These are phyloP conservation scores for Drosophila parabipectinata DNA, from an alignment of 1,140 invertebrate genomes.

Conservation along the genomic window DNA sequence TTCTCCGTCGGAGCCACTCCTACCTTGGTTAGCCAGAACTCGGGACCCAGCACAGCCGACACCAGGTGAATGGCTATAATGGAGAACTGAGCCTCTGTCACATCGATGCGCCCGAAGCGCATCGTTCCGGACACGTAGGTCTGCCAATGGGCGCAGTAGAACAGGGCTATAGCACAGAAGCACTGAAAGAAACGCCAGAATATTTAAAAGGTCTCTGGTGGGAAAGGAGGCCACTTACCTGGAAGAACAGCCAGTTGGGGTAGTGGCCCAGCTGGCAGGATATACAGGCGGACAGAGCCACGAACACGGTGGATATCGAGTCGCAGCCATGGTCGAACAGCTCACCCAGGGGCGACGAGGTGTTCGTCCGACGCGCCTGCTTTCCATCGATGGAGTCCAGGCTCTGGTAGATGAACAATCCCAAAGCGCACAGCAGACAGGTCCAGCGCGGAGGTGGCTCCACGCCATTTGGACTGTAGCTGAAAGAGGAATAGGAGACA, in stretches of 20 bases:
- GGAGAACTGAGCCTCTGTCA: conserved; percentile 98
- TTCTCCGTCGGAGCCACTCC: conserved; percentile 19
- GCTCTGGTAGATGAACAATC: conserved; percentile 99
- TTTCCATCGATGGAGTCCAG: conserved; percentile 99
- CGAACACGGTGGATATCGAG: conserved; percentile 98
- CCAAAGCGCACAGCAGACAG: conserved; percentile 95
- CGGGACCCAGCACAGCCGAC: conserved; percentile 93
- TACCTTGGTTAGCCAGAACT: conserved; percentile 94
- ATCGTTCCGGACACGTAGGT: conserved; percentile 98
- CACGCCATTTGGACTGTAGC: conserved; percentile 88
- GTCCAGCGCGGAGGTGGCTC: conserved; percentile 95
- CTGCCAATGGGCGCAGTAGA: conserved; percentile 99
- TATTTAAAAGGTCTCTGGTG: neutral
- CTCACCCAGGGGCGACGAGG: conserved; percentile 97
- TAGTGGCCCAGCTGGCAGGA: conserved; percentile 95
- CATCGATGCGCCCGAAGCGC: conserved; percentile 97
- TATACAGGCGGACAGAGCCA: conserved; percentile 96
- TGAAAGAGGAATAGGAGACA: conserved; percentile 50
- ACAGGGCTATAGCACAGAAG: conserved; percentile 96
- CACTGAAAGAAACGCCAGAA: conserved; percentile 86
- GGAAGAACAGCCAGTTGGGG: conserved; percentile 97
- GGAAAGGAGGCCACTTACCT: conserved; percentile 84
- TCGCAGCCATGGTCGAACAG: conserved; percentile 99
- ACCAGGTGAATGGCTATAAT: conserved; percentile 96
- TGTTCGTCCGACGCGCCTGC: conserved; percentile 97